Base-by-base conservation (phyloP, 2,888 invertebrate genomes). In the Antheraea yamamai region DNA sequence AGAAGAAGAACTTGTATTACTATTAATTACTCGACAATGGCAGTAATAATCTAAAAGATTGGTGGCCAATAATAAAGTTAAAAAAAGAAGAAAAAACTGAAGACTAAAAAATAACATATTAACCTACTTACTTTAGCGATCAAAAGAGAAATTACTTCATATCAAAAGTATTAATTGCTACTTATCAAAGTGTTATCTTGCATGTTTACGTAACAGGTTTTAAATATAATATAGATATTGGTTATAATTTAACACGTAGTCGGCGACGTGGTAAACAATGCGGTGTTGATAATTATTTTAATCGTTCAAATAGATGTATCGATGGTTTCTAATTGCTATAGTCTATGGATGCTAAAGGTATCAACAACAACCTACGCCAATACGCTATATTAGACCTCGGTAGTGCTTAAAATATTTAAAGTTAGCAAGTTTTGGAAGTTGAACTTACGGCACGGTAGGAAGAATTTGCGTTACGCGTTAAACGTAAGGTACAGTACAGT, bases 191-290 rank as follows among this genome's bases (percentile, higher is more conserved):
- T 39, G 39, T 35, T 70, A 70, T 70, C 70, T 35, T 4, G 39
- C 30, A 39, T 35, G 68, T 70, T 70, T 70, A 70, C 20, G 70
- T 70, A 70, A 70, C 39, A 39, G 18, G 20, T n/a, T 70, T 39
- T 70, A 68, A 35, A 72, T 52, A 47, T n/a, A 72, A 20, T 72
- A 26, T 51, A 26, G 18, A 20, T 72, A 55, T 52, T 26, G 14
- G 18, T 55, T 6, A 55, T 72, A 26, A 16, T 73, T 73, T 4
- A 20, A 55, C 51, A 73, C 26, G 55, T 23, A 73, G 26, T 18
- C 55, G 14, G 64, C 26, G 16, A 66, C 30, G n/a, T 61, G 61
- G 61, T 61, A 61, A 30, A 66, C 64, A 66, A 66, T 16, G 16
- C 26, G 23, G 12, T 64, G 14, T 64, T 26, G 26, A 26, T 64